These are phyloP conservation scores for Tipula confusa DNA, from an alignment of 2,888 invertebrate genomes.

Conservation along the genomic window DNA sequence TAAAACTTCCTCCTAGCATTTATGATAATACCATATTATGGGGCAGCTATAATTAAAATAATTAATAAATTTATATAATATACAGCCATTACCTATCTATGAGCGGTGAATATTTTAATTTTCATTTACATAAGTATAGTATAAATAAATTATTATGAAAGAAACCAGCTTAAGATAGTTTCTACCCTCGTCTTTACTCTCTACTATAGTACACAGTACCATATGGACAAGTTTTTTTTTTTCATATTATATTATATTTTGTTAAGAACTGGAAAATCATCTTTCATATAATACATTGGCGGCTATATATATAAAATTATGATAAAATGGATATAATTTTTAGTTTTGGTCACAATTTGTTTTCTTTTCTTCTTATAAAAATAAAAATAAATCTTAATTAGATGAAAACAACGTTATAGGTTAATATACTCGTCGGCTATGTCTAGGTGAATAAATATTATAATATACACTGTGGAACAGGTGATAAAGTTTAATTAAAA, in stretches of 20 bases:
- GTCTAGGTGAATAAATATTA: neutral
- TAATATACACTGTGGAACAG: neutral
- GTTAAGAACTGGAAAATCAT: neutral
- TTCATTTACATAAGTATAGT: neutral
- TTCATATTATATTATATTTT: no score
- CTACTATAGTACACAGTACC: neutral
- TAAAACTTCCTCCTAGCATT: neutral
- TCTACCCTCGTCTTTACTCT: neutral
- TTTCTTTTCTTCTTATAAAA: neutral
- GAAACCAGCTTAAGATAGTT: neutral
- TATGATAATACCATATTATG: neutral
- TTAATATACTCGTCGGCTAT: neutral
- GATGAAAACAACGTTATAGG: neutral
- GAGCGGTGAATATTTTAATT: neutral
- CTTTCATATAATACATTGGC: neutral
- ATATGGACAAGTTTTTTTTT: neutral
- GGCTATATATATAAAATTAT: neutral
- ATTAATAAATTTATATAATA: constrained; percentile 1
- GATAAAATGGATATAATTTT: constrained; percentile 20
- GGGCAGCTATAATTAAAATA: neutral
- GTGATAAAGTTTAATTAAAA: neutral
- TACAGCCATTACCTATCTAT: neutral
- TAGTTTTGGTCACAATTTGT: neutral
- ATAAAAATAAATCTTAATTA: constrained; percentile 20
- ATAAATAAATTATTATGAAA: neutral